Conservation (phyloP, 2,113 vertebrate genomes). For the Aspiorhynchus laticeps region DNA sequence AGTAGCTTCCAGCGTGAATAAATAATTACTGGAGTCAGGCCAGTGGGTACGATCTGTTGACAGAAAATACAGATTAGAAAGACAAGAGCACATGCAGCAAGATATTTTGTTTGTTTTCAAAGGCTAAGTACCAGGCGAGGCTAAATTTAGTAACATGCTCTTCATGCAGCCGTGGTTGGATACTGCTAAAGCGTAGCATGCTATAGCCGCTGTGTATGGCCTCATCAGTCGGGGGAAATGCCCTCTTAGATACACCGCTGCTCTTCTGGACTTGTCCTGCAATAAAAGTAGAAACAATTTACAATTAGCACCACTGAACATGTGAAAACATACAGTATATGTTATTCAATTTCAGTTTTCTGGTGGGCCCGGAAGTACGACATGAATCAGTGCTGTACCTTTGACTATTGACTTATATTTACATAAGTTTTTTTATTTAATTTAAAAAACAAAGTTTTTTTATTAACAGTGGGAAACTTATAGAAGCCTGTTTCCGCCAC, state of each 20-base stretch:
- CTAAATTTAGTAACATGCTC: slow-evolving; percentile 54
- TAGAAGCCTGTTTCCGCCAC: no score
- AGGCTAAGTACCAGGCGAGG: slow-evolving; percentile 61
- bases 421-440: no score
- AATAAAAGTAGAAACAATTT: not conserved
- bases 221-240: slow-evolving; percentile 64
- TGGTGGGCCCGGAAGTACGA: not conserved
- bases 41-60: not conserved
- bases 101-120: not conserved
- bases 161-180: slow-evolving; percentile 1
- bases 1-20: slow-evolving; percentile 73
- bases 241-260: slow-evolving; percentile 64
- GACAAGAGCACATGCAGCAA: not conserved
- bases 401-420: no score
- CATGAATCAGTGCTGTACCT: not conserved
- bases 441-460: no score
- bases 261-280: slow-evolving; percentile 50
- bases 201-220: slow-evolving; percentile 84
- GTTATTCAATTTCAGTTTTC: not conserved
- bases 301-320: not conserved
- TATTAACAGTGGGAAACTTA: no score
- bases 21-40: slow-evolving; percentile 49
- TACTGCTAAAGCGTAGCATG: slow-evolving; percentile 81
- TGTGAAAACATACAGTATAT: slow-evolving; percentile 2
- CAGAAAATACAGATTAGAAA: no score